Evolutionary conservation across 2,888 invertebrate species (phyloP).

Genomic region (Adelphocoris suturalis): DNA sequence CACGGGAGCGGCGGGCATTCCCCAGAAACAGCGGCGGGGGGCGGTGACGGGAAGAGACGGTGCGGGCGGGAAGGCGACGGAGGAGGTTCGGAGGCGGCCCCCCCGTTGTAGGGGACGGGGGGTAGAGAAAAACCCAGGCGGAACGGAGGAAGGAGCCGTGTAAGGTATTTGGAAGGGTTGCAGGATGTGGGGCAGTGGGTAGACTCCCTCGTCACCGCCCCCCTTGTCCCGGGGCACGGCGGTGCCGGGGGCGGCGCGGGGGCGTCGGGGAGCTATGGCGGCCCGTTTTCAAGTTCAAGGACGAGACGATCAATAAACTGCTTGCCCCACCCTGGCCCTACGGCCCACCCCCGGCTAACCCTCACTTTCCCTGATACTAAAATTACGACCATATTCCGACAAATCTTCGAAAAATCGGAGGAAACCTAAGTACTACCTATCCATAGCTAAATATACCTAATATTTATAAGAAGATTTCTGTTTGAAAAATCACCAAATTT

Average conservation of each 20-base stretch:
- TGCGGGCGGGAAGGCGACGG: not conserved
- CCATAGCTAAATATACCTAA: too few relatives aligned
- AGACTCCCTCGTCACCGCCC: not conserved
- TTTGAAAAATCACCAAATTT: too few relatives aligned
- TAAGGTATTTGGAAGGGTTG: constrained; percentile 57
- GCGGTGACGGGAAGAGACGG: not conserved
- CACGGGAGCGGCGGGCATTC: not conserved
- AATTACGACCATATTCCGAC: too few relatives aligned
- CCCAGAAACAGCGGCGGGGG: not conserved
- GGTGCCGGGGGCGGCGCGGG: not conserved
- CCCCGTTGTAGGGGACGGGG: not conserved
- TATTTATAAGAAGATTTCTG: too few relatives aligned
- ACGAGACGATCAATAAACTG: constrained; percentile 52
- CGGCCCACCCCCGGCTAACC: not conserved
- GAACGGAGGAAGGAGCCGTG: constrained; percentile 39
- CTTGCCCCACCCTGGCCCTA: constrained; percentile 45
- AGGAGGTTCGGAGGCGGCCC: not conserved
- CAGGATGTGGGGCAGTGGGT: constrained; percentile 59
- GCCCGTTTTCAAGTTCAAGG: constrained; percentile 60
- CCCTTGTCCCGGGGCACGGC: not conserved
- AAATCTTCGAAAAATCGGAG: too few relatives aligned
- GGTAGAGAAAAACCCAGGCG: not conserved
- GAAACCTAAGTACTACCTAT: too few relatives aligned
- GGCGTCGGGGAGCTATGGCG: constrained; percentile 53
- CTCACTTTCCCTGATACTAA: not conserved